Evolutionary conservation across 2,797 vertebrate genomes (phyloP).

Genomic region (Sandelia bainsii): DNA sequence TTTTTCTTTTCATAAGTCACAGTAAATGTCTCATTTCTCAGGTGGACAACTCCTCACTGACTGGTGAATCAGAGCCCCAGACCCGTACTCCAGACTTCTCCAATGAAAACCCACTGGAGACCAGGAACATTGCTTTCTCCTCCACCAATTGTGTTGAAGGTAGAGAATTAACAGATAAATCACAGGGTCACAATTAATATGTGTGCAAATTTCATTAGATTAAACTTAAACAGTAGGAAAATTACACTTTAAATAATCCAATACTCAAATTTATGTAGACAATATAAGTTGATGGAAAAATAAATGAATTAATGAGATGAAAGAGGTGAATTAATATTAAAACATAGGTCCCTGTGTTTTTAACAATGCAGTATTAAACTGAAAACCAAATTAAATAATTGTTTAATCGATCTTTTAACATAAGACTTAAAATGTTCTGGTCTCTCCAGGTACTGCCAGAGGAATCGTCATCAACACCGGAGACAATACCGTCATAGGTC

Average conservation of each 20-base stretch:
- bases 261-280: no score
- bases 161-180: constrained; percentile 92
- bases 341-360: no score
- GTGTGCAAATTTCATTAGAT: no score
- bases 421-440: no score
- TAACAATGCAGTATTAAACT: no score
- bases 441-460: constrained; percentile 89
- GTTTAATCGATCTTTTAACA: no score
- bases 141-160: constrained; percentile 99
- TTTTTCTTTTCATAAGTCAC: no score
- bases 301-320: no score
- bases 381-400: no score
- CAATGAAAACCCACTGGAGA: constrained; percentile 96
- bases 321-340: no score
- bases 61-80: constrained; percentile 97
- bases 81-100: constrained; percentile 96
- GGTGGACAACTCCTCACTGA: constrained; percentile 99
- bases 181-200: constrained; percentile 73
- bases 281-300: no score
- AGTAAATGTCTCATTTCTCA: constrained; percentile 64
- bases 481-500: constrained; percentile 96
- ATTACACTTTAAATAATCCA: no score
- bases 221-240: constrained; percentile 81
- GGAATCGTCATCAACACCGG: constrained; percentile 96
- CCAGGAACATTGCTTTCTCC: constrained; percentile 97